A percentile compares a stretch with the other conserved stretches of the same genome.
These are phyloP conservation scores for Vesta saturnalis DNA, from an alignment of 2,888 invertebrate genomes.

Conservation along the genomic window DNA sequence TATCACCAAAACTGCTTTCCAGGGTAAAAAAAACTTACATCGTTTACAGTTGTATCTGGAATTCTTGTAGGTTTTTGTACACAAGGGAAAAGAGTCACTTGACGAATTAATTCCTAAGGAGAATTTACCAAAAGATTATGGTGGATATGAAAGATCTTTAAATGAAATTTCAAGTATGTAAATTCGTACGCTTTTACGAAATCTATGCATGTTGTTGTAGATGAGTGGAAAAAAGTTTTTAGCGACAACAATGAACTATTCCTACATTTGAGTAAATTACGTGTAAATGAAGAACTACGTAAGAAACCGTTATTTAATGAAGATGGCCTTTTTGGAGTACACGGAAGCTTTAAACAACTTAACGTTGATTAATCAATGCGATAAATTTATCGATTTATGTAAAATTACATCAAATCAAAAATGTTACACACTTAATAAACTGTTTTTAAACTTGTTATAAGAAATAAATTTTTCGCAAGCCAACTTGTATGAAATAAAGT, in stretches of 20 bases:
- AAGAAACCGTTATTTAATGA: conserved; percentile 43
- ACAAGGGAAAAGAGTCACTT: conserved; percentile 35
- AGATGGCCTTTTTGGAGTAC: conserved; percentile 50
- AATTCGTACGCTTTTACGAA: neutral
- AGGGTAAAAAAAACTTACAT: conserved; percentile 51
- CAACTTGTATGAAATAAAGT: too few relatives aligned
- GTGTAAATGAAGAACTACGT: conserved; percentile 46
- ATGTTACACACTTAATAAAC: too few relatives aligned
- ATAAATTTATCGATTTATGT: too few relatives aligned
- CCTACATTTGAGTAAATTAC: conserved; percentile 39
- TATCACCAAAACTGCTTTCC: conserved; percentile 62
- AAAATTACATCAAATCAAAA: too few relatives aligned
- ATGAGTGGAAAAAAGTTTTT: conserved; percentile 42
- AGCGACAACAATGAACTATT: conserved; percentile 43
- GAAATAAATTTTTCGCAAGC: too few relatives aligned
- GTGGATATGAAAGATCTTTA: conserved; percentile 58
- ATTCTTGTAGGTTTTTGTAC: conserved; percentile 34
- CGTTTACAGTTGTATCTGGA: neutral
- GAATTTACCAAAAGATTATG: conserved; percentile 42
- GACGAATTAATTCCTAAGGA: conserved; percentile 35
- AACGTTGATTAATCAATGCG: conserved; percentile 49
- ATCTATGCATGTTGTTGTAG: conserved; percentile 37
- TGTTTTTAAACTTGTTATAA: too few relatives aligned
- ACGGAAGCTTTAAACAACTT: conserved; percentile 51
- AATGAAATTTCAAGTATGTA: conserved; percentile 67